Conservation (phyloP, 2,797 vertebrate genomes). For the Nothura maculosa region DNA sequence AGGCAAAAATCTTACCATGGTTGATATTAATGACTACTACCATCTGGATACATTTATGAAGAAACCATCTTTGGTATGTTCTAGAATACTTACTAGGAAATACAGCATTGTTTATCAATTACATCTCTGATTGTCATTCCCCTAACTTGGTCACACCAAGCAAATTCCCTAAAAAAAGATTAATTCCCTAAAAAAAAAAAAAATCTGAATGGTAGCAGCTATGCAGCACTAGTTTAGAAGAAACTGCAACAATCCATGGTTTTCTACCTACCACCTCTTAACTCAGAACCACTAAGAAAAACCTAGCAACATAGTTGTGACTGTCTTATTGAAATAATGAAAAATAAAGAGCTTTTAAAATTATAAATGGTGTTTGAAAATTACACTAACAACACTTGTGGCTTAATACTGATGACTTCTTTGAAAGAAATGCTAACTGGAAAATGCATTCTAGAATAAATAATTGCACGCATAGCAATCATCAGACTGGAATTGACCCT, state of each 20-base stretch:
- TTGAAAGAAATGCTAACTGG: not conserved
- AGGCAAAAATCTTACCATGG: slow-evolving; percentile 31
- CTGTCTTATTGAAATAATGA: not conserved
- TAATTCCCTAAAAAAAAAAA: not conserved
- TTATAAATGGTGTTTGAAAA: not conserved
- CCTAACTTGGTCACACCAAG: not conserved
- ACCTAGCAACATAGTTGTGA: slow-evolving; percentile 11
- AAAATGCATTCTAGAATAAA: slow-evolving; percentile 17
- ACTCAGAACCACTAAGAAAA: slow-evolving; percentile 40
- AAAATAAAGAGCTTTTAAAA: not conserved
- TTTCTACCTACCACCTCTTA: not conserved
- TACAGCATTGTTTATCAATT: not conserved
- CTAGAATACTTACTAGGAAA: slow-evolving; percentile 1
- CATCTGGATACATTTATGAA: not conserved
- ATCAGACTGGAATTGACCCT: not conserved
- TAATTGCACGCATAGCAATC: not conserved
- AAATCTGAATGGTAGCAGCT: slow-evolving; percentile 20
- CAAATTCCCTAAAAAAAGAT: not conserved
- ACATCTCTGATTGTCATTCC: not conserved
- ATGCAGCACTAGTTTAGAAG: slow-evolving; percentile 36
- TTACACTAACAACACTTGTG: not conserved
- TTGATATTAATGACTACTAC: slow-evolving; percentile 45
- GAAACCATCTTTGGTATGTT: not conserved
- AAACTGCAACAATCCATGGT: not conserved
- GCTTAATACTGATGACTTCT: not conserved